Evolutionary conservation across 2,113 vertebrate species (phyloP).

Genomic region (Synchiropus splendidus): DNA sequence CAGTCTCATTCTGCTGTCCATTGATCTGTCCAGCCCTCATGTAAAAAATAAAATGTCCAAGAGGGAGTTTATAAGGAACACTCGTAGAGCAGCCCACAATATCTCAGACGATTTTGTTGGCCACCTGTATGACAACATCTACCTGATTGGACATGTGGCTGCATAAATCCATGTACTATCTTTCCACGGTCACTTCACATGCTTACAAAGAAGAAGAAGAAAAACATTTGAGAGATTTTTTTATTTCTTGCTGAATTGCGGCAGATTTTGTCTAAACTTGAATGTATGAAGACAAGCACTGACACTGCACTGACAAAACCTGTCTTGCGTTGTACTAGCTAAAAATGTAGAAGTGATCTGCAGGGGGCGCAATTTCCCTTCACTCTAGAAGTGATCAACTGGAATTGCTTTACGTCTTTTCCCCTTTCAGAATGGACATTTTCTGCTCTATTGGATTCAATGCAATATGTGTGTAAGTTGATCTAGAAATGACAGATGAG

Average conservation of each 20-base stretch:
- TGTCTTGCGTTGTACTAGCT: conserved; percentile 17
- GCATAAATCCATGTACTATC: conserved; percentile 62
- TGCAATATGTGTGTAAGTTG: not conserved
- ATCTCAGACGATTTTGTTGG: conserved; percentile 98
- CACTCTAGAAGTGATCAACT: too few species aligned
- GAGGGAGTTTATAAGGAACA: conserved; percentile 97
- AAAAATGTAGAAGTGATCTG: conserved; percentile 7
- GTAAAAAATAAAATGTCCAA: conserved; percentile 99
- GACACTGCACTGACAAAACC: conserved; percentile 36
- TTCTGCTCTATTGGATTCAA: too few species aligned
- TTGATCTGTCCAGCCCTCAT: conserved; percentile 93
- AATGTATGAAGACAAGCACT: conserved; percentile 17
- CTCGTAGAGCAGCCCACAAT: conserved; percentile 88
- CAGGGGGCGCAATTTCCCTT: too few species aligned
- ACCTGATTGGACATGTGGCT: conserved; percentile 96
- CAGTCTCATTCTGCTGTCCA: conserved; percentile 96
- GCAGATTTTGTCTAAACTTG: conserved; percentile 20
- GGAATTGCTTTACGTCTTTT: too few species aligned
- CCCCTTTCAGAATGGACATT: too few species aligned
- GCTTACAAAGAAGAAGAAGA: too few species aligned
- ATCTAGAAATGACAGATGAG: too few species aligned
- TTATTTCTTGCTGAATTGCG: too few species aligned
- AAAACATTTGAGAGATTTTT: too few species aligned
- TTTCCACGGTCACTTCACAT: conserved; percentile 19
- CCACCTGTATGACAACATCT: conserved; percentile 99